These are phyloP conservation scores for Cheilosia impressa DNA, from an alignment of 2,888 invertebrate genomes.

Conservation along the genomic window DNA sequence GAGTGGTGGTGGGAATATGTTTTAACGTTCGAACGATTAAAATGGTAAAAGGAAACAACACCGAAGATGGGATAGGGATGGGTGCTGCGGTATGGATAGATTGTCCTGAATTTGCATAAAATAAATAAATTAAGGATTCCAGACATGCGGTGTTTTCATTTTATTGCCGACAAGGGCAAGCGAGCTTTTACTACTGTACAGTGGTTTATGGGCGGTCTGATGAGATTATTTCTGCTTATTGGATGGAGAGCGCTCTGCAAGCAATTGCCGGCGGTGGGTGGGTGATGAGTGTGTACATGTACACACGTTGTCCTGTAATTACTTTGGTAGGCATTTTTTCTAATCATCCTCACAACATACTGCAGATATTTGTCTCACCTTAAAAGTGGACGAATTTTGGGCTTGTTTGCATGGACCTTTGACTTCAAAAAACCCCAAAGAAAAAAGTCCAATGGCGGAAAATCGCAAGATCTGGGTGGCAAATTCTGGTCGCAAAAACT, in stretches of 20 bases:
- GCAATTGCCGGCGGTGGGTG: not conserved
- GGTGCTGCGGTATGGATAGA: slow-evolving; percentile 72
- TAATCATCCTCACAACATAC: too few relatives aligned
- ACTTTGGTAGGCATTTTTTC: too few relatives aligned
- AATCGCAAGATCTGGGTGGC: too few relatives aligned
- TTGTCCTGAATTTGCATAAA: slow-evolving; percentile 76
- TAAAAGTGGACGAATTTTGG: too few relatives aligned
- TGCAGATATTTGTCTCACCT: too few relatives aligned
- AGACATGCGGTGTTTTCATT: slow-evolving; percentile 76
- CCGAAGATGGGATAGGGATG: slow-evolving; percentile 39
- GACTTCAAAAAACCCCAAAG: too few relatives aligned
- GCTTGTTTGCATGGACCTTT: too few relatives aligned
- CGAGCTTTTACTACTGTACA: slow-evolving; percentile 53
- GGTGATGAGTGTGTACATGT: too few relatives aligned
- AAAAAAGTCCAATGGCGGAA: too few relatives aligned
- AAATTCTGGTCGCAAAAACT: too few relatives aligned
- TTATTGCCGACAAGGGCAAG: slow-evolving; percentile 74
- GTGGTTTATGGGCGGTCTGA: slow-evolving; percentile 75
- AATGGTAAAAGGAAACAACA: slow-evolving; percentile 51
- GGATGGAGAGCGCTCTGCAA: slow-evolving; percentile 8
- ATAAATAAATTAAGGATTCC: slow-evolving; percentile 76
- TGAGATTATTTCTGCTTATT: slow-evolving; percentile 71
- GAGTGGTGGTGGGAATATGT: slow-evolving; percentile 58
- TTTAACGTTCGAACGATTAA: slow-evolving; percentile 71
- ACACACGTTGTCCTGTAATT: too few relatives aligned